Conservation (phyloP, 2,888 invertebrate genomes). For the Oegoconia quadripuncta region DNA sequence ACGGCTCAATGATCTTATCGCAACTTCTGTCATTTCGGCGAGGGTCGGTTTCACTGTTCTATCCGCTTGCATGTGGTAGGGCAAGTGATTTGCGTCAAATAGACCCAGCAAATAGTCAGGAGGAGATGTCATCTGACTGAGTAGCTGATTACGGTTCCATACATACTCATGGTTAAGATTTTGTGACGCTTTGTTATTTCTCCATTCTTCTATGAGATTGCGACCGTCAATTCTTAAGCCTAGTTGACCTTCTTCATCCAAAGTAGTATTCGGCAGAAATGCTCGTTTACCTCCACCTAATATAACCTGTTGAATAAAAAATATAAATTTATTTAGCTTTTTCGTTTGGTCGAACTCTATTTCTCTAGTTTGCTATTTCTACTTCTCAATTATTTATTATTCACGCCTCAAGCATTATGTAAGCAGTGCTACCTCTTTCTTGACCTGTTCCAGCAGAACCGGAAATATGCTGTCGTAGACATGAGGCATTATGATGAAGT, state of each 20-base stretch:
- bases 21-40: constrained; percentile 72
- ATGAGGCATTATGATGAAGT: too few species aligned
- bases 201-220: constrained; percentile 84
- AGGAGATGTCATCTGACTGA: constrained; percentile 26
- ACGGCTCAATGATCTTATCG: constrained; percentile 83
- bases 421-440: too few species aligned
- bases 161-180: constrained; percentile 70
- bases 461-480: too few species aligned
- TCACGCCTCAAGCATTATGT: too few species aligned
- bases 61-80: constrained; percentile 81
- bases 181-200: constrained; percentile 52
- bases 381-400: too few species aligned
- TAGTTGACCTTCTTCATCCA: constrained; percentile 71
- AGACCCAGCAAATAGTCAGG: constrained; percentile 80
- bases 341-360: constrained; percentile 1
- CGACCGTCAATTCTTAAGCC: constrained; percentile 78
- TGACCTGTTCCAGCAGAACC: too few species aligned
- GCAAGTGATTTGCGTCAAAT: constrained; percentile 81
- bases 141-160: constrained; percentile 79
- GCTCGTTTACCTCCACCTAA: constrained; percentile 85
- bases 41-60: constrained; percentile 63
- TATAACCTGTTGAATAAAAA: constrained; percentile 70
- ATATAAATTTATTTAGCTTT: not conserved
- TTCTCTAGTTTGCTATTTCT: too few species aligned
- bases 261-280: constrained; percentile 75